These are phyloP conservation scores for Bembecia ichneumoniformis DNA, from an alignment of 2,888 invertebrate genomes.

Conservation along the genomic window DNA sequence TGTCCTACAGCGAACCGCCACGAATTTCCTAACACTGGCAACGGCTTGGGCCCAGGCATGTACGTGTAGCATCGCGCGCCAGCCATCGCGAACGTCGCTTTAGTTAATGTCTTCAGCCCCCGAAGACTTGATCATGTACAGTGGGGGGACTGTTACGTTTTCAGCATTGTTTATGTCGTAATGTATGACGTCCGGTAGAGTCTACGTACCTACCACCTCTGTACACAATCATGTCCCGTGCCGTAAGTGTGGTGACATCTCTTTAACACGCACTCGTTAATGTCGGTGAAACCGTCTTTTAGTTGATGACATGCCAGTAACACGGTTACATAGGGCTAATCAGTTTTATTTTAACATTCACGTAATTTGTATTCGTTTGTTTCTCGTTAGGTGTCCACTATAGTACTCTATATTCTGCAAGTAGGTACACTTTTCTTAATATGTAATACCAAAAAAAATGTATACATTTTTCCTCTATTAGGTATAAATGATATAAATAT, in stretches of 20 bases:
- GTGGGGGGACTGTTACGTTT: conserved; percentile 59
- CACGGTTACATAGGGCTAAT: no score
- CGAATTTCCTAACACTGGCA: conserved; percentile 83
- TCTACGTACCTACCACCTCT: conserved; percentile 21
- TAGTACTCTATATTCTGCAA: no score
- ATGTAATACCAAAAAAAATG: no score
- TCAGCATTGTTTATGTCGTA: conserved; percentile 43
- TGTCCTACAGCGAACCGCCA: conserved; percentile 81
- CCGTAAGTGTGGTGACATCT: conserved; percentile 24
- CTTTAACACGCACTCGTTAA: conserved; percentile 39
- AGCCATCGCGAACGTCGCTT: conserved; percentile 45
- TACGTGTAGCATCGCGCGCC: conserved; percentile 71
- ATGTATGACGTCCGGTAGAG: conserved; percentile 34
- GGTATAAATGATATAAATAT: no score
- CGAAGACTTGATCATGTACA: conserved; percentile 28
- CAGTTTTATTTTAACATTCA: no score
- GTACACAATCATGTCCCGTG: conserved; percentile 9
- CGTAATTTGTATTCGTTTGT: no score
- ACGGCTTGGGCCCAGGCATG: conserved; percentile 82
- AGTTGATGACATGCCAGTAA: conserved; percentile 9
- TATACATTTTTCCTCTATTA: no score
- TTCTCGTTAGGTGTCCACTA: no score
- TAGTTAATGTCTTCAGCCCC: conserved; percentile 44
- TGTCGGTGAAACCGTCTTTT: conserved; percentile 19
- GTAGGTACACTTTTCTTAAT: no score